These are phyloP conservation scores for Lasioglossum marginatum DNA, from an alignment of 2,888 invertebrate genomes.

Conservation along the genomic window DNA sequence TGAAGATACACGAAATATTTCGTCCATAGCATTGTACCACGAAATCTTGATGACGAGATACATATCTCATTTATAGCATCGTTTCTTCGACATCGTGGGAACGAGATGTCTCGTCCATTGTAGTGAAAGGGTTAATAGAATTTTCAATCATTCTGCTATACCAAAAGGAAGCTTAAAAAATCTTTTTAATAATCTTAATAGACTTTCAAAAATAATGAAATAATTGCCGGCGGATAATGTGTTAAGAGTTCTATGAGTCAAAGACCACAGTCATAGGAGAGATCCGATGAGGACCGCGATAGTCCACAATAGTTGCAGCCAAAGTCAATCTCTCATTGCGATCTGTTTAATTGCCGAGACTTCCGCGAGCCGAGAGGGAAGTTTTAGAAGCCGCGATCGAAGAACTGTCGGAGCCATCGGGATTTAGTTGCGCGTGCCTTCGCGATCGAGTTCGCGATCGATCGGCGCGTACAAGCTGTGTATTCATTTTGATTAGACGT, in stretches of 20 bases:
- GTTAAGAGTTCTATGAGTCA: too few species aligned
- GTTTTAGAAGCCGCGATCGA: neutral
- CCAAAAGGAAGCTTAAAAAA: too few species aligned
- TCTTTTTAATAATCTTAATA: too few species aligned
- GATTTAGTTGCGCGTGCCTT: constrained; percentile 37
- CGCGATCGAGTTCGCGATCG: constrained; percentile 54
- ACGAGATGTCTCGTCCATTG: too few species aligned
- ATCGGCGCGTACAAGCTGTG: constrained; percentile 47
- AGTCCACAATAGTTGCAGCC: neutral
- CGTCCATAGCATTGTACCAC: too few species aligned
- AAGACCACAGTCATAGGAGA: neutral
- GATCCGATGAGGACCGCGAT: neutral
- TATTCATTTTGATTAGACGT: constrained; percentile 51
- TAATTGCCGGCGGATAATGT: neutral
- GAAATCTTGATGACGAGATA: too few species aligned
- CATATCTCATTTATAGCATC: too few species aligned
- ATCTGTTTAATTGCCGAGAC: constrained; percentile 44
- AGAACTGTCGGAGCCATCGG: neutral
- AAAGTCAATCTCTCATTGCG: constrained; percentile 30
- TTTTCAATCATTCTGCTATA: too few species aligned
- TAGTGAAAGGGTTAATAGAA: too few species aligned
- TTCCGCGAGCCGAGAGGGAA: constrained; percentile 29
- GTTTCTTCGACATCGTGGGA: too few species aligned
- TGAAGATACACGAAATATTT: too few species aligned
- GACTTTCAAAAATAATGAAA: too few species aligned